Conservation (phyloP, 2,797 vertebrate species). For the Atherinosoma microstoma region DNA sequence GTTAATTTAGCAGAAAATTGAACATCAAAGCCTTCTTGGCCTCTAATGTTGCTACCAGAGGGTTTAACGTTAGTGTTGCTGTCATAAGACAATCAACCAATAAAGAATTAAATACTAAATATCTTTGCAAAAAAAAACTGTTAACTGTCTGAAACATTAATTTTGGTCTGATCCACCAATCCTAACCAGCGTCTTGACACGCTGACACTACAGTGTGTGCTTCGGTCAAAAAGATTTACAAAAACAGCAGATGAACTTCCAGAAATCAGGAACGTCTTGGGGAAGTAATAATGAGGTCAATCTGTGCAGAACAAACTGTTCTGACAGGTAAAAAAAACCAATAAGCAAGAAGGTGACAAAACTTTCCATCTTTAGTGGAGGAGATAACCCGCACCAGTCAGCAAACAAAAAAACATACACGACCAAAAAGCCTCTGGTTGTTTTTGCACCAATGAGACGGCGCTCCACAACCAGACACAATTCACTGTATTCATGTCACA, state of each 20-base stretch:
- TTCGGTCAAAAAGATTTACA: constrained; percentile 3
- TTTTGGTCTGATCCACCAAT: neutral
- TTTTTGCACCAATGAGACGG: neutral
- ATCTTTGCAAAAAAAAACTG: neutral
- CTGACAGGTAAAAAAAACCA: too few relatives aligned
- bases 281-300: neutral
- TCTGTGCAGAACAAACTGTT: neutral
- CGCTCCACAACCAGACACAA: constrained; percentile 23
- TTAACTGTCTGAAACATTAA: neutral
- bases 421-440: constrained; percentile 13
- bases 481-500: constrained; percentile 48
- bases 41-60: neutral
- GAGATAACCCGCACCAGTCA: neutral
- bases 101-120: neutral
- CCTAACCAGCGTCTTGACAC: neutral
- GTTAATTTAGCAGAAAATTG: neutral
- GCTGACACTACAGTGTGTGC: neutral
- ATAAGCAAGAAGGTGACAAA: neutral
- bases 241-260: constrained; percentile 3
- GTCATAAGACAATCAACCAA: neutral
- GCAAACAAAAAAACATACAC: constrained; percentile 24
- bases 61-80: neutral
- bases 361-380: too few relatives aligned
- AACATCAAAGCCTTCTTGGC: neutral
- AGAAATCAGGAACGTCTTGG: neutral